Percentiles rank a stretch among this genome's conserved stretches.
phyloP scores from a whole-genome alignment of 2,797 vertebrate species.

The Bucorvus abyssinicus region DNA sequence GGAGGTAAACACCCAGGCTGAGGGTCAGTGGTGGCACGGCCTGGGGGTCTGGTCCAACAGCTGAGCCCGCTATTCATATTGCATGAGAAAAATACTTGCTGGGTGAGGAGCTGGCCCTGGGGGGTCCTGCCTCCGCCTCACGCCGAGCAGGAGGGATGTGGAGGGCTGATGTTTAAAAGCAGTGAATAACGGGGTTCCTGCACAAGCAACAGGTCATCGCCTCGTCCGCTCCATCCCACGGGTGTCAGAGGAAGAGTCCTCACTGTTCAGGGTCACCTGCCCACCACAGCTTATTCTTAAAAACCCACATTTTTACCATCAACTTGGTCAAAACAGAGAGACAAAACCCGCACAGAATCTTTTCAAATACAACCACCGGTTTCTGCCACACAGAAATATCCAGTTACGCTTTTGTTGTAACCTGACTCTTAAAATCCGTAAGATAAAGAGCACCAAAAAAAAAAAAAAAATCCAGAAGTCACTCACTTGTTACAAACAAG shows the following conservation, averaged over 20 bases:
- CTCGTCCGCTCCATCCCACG: fast-evolving
- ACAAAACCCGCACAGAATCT: neutral
- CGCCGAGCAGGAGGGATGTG: fast-evolving
- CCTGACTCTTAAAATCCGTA: neutral
- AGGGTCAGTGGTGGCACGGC: neutral
- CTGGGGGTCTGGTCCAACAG: too few relatives aligned
- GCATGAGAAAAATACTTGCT: neutral
- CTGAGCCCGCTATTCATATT: neutral
- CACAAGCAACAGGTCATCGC: neutral
- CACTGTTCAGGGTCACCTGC: neutral
- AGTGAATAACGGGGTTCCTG: neutral
- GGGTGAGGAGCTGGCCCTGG: neutral
- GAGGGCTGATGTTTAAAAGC: neutral
- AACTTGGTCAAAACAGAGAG: neutral
- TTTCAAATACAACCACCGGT: neutral
- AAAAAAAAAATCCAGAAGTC: neutral
- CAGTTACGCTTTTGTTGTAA: neutral
- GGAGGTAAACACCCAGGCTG: neutral
- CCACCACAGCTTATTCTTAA: neutral
- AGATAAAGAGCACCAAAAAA: neutral
- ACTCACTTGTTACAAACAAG: fast-evolving
- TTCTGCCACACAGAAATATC: neutral
- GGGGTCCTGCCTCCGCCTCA: neutral
- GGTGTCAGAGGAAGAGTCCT: neutral
- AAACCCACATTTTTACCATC: neutral